phyloP scores from a whole-genome alignment of 2,797 vertebrate species.

The Apogon talboti region DNA sequence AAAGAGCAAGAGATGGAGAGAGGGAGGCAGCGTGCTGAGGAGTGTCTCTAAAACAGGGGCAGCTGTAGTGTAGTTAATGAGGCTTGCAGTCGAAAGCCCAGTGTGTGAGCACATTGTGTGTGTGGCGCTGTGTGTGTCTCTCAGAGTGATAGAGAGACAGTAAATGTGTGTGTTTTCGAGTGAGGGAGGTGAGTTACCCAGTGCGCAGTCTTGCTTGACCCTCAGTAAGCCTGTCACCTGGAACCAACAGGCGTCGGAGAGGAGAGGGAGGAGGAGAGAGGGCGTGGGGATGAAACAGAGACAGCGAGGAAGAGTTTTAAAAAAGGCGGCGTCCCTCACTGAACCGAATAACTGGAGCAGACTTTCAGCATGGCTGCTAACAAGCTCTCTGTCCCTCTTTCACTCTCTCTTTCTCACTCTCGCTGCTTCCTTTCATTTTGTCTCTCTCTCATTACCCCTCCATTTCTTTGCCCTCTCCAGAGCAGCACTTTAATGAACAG shows the following conservation, averaged over 20 bases:
- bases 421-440: slow-evolving; percentile 67
- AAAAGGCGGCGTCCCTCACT: slow-evolving; percentile 71
- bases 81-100: slow-evolving; percentile 79
- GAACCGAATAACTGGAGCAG: slow-evolving; percentile 77
- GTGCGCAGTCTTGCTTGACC: slow-evolving; percentile 81
- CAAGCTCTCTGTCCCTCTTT: slow-evolving; percentile 69
- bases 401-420: slow-evolving; percentile 51
- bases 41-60: slow-evolving; percentile 78
- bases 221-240: slow-evolving; percentile 81
- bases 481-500: slow-evolving; percentile 77
- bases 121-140: slow-evolving; percentile 29
- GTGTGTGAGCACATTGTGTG: slow-evolving; percentile 60
- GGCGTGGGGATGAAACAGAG: slow-evolving; percentile 62
- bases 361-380: slow-evolving; percentile 79
- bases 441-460: slow-evolving; percentile 62
- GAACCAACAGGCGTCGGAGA: slow-evolving; percentile 77
- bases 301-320: slow-evolving; percentile 48
- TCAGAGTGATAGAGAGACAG: slow-evolving; percentile 49
- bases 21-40: slow-evolving; percentile 62
- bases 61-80: slow-evolving; percentile 84
- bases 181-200: slow-evolving; percentile 77
- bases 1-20: slow-evolving; percentile 32
- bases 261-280: slow-evolving; percentile 53
- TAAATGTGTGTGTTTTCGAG: slow-evolving; percentile 66
- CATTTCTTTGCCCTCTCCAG: slow-evolving; percentile 58